Base-by-base conservation (phyloP, 1,140 invertebrate species). In the Frieseomelitta varia region DNA sequence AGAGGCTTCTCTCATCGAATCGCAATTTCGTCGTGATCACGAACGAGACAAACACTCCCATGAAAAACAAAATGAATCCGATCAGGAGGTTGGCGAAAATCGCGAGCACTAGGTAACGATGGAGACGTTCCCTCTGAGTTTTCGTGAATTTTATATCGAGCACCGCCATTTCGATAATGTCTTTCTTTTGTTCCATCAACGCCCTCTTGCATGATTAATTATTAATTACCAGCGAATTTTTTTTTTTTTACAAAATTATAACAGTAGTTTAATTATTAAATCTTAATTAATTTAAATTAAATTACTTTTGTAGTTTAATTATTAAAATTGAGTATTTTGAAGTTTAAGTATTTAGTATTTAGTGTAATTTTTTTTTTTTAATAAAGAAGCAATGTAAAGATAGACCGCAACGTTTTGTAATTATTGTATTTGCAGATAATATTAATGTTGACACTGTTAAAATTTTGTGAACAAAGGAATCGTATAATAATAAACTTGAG, bases 61-160 rank as follows among this genome's bases (percentile, higher is more conserved):
- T 6, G 27, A 58, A n/a, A 51, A 81, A 53, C 19, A 82, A 67
- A 51, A 47, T 8, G 11, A 78, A 27, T 17, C 86, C 65, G 39
- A 88, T 80, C 2, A 75, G 2, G 4, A 39, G 17, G 21, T 68
- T 85, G 6, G 51, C 24, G 30, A 34, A 56, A 53, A 82, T 24
- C 0, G 30, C 72, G 17, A 69, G 0, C 14, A 65, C 77, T 19
- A 83, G 11, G 24, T 47, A 68, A 30, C n/a, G 71, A 47, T 87
- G 30, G 34, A 85, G 34, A 30, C 24, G 27, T 71, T 81, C 74
- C 10, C 69, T 77, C 19, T 85, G 47, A 8, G n/a, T 53, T n/a
- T 39, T 74, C 69, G 55, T 73, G n/a, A 76, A 87, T 61, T 11
- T 61, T 21, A 68, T 21, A 51, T 69, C 68, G n/a, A 55, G 8